Percentiles rank a stretch among this genome's conserved stretches.
phyloP scores from a whole-genome alignment of 2,797 vertebrate species.

The Sternarchorhynchus goeldii region DNA sequence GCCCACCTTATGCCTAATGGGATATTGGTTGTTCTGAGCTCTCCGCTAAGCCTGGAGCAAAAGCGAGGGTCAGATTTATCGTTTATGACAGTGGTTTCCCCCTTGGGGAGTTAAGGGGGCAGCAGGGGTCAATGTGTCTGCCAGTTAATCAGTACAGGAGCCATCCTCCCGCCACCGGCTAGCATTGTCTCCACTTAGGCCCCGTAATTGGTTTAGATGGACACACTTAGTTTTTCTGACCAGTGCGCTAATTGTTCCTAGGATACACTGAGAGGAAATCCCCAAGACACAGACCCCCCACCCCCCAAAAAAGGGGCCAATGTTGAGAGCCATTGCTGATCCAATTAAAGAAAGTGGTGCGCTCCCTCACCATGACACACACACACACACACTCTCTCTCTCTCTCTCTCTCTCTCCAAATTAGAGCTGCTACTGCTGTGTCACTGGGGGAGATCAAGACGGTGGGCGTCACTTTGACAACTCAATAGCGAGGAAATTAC shows the following conservation, averaged over 20 bases:
- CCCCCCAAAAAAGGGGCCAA: constrained; percentile 28
- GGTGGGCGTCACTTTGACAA: constrained; percentile 33
- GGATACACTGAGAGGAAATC: constrained; percentile 50
- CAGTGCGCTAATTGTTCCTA: constrained; percentile 52
- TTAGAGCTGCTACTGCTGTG: constrained; percentile 19
- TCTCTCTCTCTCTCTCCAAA: not conserved
- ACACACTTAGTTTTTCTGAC: constrained; percentile 60
- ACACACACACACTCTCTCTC: not conserved
- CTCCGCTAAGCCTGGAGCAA: constrained; percentile 39
- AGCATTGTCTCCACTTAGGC: constrained; percentile 54
- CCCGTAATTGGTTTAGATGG: constrained; percentile 58
- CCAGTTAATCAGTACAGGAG: constrained; percentile 62
- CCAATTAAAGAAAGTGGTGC: constrained; percentile 36
- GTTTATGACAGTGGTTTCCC: constrained; percentile 58
- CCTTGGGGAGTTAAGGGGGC: constrained; percentile 53
- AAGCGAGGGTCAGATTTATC: constrained; percentile 55
- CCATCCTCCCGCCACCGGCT: constrained; percentile 52
- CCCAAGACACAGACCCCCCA: constrained; percentile 21
- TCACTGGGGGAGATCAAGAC: constrained; percentile 17
- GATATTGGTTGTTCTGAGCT: constrained; percentile 43
- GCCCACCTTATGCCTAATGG: constrained; percentile 50
- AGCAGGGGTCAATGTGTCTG: constrained; percentile 62
- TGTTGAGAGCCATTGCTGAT: constrained; percentile 24
- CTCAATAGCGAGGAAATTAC: constrained; percentile 37
- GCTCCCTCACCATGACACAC: not conserved